phyloP scores from a whole-genome alignment of 1,140 invertebrate species.

The Magallana angulata region DNA sequence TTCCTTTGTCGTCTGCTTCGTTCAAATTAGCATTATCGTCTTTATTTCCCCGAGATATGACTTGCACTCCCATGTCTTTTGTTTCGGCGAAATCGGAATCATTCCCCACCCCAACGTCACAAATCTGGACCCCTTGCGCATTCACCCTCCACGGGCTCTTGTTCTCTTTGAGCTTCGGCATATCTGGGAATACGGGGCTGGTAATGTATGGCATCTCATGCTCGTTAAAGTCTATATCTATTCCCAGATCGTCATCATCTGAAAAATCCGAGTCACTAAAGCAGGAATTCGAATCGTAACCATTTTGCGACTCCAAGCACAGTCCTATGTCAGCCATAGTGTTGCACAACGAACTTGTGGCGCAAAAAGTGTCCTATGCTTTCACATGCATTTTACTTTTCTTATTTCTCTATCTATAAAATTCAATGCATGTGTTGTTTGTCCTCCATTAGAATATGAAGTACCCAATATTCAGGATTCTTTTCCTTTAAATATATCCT shows the following conservation, averaged over 20 bases:
- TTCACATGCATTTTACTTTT: not conserved
- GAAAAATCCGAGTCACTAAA: conserved; percentile 10
- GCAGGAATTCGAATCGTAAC: not conserved
- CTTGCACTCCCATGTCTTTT: not conserved
- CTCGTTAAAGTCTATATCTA: not conserved
- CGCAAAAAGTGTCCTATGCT: not conserved
- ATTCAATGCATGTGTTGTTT: not conserved
- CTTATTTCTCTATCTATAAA: not conserved
- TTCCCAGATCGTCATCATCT: not conserved
- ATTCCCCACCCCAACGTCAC: not conserved
- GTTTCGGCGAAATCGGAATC: conserved; percentile 8
- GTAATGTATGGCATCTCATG: not conserved
- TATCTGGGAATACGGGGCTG: not conserved
- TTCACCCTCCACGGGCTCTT: not conserved
- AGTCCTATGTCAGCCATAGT: not conserved
- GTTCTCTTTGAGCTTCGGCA: not conserved
- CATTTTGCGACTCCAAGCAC: not conserved
- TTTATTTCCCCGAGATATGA: not conserved
- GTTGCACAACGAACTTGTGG: not conserved
- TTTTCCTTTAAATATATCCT: conserved; percentile 19
- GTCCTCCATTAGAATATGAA: not conserved
- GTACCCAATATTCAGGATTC: not conserved
- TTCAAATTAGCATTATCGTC: not conserved
- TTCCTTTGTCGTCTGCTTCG: not conserved
- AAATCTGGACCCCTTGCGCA: not conserved